Evolutionary conservation across 2,797 vertebrate genomes (phyloP).

Genomic region (Chelon auratus): DNA sequence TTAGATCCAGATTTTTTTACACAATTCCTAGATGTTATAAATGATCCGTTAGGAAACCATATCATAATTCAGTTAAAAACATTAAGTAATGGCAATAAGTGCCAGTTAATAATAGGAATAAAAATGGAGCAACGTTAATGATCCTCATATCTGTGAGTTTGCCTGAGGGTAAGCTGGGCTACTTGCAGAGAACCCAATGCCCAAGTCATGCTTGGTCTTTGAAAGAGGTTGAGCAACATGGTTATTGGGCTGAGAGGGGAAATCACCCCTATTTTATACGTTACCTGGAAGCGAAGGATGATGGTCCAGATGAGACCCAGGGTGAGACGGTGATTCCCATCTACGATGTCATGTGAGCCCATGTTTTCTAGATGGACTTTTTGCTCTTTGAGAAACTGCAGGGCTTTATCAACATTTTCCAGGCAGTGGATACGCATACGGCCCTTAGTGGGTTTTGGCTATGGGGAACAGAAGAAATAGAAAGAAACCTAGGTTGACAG

Average conservation of each 20-base stretch:
- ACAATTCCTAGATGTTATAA: neutral
- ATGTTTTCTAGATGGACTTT: conserved; percentile 95
- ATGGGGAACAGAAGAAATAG: conserved; percentile 24
- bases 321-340: conserved; percentile 94
- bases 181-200: conserved; percentile 48
- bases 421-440: conserved; percentile 97
- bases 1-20: conserved; percentile 17
- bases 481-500: conserved; percentile 11
- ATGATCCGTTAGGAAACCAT: neutral
- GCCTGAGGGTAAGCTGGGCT: conserved; percentile 20
- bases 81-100: neutral
- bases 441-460: conserved; percentile 95
- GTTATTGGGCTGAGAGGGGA: conserved; percentile 6
- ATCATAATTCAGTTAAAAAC: neutral
- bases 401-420: conserved; percentile 95
- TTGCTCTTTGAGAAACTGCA: conserved; percentile 96
- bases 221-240: conserved; percentile 12
- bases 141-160: conserved; percentile 12
- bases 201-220: neutral
- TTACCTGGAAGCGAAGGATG: conserved; percentile 95
- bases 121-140: conserved; percentile 13
- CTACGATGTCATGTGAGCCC: conserved; percentile 96
- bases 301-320: conserved; percentile 96
- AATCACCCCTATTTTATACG: neutral
- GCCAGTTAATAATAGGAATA: neutral